Conservation (phyloP, 1,140 invertebrate genomes). For the Drosophila paulistorum region DNA sequence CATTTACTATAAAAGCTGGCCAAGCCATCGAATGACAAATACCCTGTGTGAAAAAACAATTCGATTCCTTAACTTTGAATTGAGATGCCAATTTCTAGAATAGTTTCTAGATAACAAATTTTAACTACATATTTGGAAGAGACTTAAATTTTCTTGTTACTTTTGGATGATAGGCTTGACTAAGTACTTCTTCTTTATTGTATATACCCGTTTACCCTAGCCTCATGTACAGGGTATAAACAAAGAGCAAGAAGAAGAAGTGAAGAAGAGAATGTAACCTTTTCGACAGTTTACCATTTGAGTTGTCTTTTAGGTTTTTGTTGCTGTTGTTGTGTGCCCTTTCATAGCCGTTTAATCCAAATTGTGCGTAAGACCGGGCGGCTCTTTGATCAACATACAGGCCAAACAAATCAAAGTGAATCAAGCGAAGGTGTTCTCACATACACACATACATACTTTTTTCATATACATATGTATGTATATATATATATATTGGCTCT, state of each 20-base stretch:
- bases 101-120: too few relatives aligned
- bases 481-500: not conserved
- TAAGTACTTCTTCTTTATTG: too few relatives aligned
- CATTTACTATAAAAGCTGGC: not conserved
- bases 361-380: constrained; percentile 28
- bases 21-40: not conserved
- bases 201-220: not conserved
- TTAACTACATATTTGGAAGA: too few relatives aligned
- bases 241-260: not conserved
- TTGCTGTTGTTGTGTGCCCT: not conserved
- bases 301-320: constrained; percentile 8
- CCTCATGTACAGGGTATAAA: not conserved
- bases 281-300: constrained; percentile 23
- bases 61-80: too few relatives aligned
- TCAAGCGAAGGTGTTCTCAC: not conserved
- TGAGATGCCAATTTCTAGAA: too few relatives aligned
- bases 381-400: constrained; percentile 9
- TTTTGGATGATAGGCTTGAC: too few relatives aligned
- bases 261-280: constrained; percentile 21
- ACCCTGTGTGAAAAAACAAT: not conserved
- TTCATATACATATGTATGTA: not conserved
- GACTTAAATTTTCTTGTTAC: too few relatives aligned
- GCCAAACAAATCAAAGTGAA: not conserved
- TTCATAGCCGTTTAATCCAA: not conserved
- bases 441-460: not conserved